phyloP scores from a whole-genome alignment of 1,140 invertebrate species.

The Pentalonia nigronervosa region DNA sequence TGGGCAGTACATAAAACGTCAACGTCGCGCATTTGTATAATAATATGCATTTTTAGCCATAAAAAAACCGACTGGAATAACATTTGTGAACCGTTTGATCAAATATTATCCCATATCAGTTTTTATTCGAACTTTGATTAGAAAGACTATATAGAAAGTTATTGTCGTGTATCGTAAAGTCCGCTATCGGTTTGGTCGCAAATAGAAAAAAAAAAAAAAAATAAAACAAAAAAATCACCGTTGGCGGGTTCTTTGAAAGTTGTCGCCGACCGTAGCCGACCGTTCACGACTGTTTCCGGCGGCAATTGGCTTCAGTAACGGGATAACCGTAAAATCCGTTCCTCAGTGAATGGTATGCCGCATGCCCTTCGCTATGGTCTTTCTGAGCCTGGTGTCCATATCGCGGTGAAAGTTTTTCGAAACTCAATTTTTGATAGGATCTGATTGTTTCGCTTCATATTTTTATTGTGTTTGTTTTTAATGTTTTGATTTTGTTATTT shows the following conservation, averaged over 20 bases:
- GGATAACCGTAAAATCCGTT: constrained; percentile 57
- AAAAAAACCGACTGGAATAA: neutral
- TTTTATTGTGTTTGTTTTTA: neutral
- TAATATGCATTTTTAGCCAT: neutral
- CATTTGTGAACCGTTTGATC: neutral
- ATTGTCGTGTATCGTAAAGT: neutral
- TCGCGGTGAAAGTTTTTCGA: constrained; percentile 51
- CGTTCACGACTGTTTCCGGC: constrained; percentile 45
- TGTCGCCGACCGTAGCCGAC: constrained; percentile 46
- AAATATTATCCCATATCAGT: neutral
- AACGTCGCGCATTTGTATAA: neutral
- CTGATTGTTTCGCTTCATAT: neutral
- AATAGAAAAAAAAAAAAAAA: constrained; percentile 15
- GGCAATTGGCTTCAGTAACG: constrained; percentile 56
- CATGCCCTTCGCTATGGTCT: constrained; percentile 57
- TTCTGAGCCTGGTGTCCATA: constrained; percentile 23
- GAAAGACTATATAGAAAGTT: neutral
- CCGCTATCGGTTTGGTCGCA: no score
- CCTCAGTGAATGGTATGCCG: constrained; percentile 56
- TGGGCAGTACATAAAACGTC: neutral
- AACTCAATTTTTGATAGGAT: constrained; percentile 27
- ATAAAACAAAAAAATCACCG: neutral
- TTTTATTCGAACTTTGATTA: constrained; percentile 25
- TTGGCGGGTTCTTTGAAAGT: constrained; percentile 46
- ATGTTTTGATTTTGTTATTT: neutral